Evolutionary conservation across 2,888 invertebrate genomes (phyloP).

Genomic region (Tetragonisca angustula): DNA sequence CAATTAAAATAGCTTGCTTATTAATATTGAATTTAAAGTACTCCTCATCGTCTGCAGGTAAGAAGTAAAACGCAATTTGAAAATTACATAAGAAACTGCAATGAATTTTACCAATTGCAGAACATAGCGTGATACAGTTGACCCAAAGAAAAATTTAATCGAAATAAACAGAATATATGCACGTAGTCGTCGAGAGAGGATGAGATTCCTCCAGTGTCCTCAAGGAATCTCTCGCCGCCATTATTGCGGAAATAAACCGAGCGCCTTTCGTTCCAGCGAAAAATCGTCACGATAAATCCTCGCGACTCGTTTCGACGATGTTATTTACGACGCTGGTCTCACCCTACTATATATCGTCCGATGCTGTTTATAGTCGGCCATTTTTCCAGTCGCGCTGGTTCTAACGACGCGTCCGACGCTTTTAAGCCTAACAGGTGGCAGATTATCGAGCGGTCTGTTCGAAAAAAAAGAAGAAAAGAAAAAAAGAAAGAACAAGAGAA

Average conservation of each 20-base stretch:
- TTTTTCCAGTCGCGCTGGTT: slow-evolving; percentile 44
- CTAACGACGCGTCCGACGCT: slow-evolving; percentile 55
- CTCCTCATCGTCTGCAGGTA: too few relatives aligned
- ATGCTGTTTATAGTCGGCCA: slow-evolving; percentile 55
- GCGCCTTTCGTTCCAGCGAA: slow-evolving; percentile 48
- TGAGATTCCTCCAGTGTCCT: slow-evolving; percentile 12
- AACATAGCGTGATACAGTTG: too few relatives aligned
- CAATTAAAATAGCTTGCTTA: too few relatives aligned
- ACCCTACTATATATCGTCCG: slow-evolving; percentile 51
- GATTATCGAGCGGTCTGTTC: slow-evolving; percentile 50
- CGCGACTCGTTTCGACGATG: slow-evolving; percentile 57
- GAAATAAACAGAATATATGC: too few relatives aligned
- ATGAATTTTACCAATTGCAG: too few relatives aligned
- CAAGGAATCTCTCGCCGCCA: slow-evolving; percentile 21
- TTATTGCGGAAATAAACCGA: slow-evolving; percentile 54
- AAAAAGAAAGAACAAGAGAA: slow-evolving; percentile 20
- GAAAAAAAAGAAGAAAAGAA: slow-evolving; percentile 23
- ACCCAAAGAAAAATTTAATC: too few relatives aligned
- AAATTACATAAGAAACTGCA: too few relatives aligned
- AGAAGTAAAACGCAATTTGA: too few relatives aligned
- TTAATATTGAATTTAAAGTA: too few relatives aligned
- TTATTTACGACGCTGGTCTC: slow-evolving; percentile 60
- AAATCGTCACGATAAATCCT: slow-evolving; percentile 67
- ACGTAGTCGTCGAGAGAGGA: neutral
- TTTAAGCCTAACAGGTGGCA: slow-evolving; percentile 70